These are phyloP conservation scores for Psilopogon haemacephalus DNA, from an alignment of 2,113 vertebrate species.

Conservation along the genomic window DNA sequence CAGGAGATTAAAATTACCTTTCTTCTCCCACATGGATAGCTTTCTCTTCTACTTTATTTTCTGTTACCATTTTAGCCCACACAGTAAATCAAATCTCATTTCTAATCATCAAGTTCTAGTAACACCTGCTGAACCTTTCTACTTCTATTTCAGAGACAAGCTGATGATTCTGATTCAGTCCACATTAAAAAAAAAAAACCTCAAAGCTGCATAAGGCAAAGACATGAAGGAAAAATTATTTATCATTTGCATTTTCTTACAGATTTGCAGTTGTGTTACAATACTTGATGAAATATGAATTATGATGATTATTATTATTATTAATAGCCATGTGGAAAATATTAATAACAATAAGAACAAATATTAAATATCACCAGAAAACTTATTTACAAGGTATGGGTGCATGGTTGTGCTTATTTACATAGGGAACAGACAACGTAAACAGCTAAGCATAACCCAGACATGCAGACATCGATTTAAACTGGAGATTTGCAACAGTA, in stretches of 20 bases:
- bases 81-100: background rate
- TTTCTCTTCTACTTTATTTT: background rate
- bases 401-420: no score
- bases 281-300: no score
- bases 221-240: background rate
- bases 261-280: background rate
- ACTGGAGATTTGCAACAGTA: no score
- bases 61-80: background rate
- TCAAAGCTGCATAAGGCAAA: background rate
- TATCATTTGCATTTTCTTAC: background rate
- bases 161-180: background rate
- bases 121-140: background rate
- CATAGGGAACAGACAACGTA: no score
- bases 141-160: background rate
- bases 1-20: background rate
- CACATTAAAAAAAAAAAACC: background rate
- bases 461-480: no score
- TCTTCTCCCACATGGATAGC: background rate
- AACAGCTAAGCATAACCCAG: no score
- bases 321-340: no score
- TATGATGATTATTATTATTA: no score
- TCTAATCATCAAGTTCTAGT: background rate
- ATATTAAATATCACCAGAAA: no score
- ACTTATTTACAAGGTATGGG: no score
- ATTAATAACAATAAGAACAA: no score